Percentiles rank a stretch among this genome's conserved stretches.
phyloP scores from a whole-genome alignment of 2,113 vertebrate genomes.

The Megaptera novaeangliae region DNA sequence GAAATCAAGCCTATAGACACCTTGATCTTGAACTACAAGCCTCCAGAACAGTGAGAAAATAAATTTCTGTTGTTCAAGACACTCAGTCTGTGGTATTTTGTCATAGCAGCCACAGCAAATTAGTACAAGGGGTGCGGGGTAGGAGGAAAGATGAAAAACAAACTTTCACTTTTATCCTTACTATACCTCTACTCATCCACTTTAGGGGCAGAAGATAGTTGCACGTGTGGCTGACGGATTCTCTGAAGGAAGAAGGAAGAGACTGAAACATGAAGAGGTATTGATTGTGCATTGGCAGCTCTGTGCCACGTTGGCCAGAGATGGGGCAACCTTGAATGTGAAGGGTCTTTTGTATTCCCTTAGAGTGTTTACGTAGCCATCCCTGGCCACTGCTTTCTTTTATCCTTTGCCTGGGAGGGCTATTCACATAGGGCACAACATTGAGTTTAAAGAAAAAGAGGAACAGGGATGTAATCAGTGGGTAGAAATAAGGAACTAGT shows the following conservation, averaged over 20 bases:
- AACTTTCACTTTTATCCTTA: not conserved
- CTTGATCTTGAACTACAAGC: not conserved
- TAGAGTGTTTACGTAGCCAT: not conserved
- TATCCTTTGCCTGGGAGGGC: not conserved
- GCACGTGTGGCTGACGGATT: accelerated
- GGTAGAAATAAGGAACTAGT: not conserved
- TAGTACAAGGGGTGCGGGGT: not conserved
- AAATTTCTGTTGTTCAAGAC: not conserved
- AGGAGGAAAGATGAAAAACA: not conserved
- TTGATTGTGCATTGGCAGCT: accelerated
- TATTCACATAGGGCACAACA: not conserved
- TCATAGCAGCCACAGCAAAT: not conserved
- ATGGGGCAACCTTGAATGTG: not conserved
- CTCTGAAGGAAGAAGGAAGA: not conserved
- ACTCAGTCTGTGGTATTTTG: not conserved
- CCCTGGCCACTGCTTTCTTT: not conserved
- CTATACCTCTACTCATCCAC: accelerated
- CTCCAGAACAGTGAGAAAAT: not conserved
- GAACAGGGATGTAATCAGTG: not conserved
- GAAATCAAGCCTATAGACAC: too few species aligned
- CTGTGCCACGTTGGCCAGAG: not conserved
- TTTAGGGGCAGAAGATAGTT: not conserved
- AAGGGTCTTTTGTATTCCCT: not conserved
- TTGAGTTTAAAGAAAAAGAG: not conserved
- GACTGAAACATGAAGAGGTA: accelerated